Evolutionary conservation across 2,888 invertebrate species (phyloP), one percentile per base, ranked within the genome.

Genomic region (Drosophila picticornis): DNA sequence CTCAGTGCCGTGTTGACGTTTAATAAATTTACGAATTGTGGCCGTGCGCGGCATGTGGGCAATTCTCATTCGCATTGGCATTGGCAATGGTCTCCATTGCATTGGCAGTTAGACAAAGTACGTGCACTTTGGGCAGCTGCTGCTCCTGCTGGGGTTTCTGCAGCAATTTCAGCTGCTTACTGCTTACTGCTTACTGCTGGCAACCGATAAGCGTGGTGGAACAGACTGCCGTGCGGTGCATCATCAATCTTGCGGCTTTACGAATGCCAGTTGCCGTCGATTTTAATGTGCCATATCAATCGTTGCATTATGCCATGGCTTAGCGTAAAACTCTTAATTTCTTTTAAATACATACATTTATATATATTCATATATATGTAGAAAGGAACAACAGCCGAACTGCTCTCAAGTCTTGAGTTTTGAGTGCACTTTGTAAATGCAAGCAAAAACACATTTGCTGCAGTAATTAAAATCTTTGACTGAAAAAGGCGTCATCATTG

Each of bases 11-110:
- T 88, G 90, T 89, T 89, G 88, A 91, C 90, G 88, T 89, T 91
- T 89, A 90, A 89, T 91, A 89, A 91, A 89, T 91, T 88, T 86
- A 82, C 86, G 82, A 88, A 90, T 89, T 90, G 88, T 90, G 91
- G 83, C 88, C 83, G 66, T 69, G 89, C 87, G 80, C 87, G 75
- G 90, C 87, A 88, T 88, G 90, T 90, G 87, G 90, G 87, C 87
- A 78, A 78, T 56, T 40, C 72, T 80, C 72, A 81, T 43, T 57
- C 56, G 38, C 29, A 40, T 38, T 56, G 27, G 16, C 40, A 57
- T 29, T 56, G 29, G 67, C 50, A n/a, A 57, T 38, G 38, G 56
- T 38, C 38, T 55, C 27, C 32, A 34, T 53, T 77, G 75, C 61
- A 60, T 40, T 90, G 86, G 86, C 86, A 90, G 90, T 83, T 88